phyloP scores from a whole-genome alignment of 2,797 vertebrate genomes.

The Scleropages formosus region DNA sequence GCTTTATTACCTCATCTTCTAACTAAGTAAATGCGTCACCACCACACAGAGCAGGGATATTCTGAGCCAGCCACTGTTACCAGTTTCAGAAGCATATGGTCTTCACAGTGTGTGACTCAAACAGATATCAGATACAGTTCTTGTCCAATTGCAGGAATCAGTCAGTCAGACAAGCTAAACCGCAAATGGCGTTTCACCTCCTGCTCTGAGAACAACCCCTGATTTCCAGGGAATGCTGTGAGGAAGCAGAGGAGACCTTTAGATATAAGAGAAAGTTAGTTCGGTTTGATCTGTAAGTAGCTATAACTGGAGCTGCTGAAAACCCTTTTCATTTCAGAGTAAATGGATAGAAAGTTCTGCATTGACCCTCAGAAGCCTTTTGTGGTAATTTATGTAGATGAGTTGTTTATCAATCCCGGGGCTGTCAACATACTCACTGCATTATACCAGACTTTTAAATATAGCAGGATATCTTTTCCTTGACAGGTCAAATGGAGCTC shows the following conservation, averaged over 20 bases:
- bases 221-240: not conserved
- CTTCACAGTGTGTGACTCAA: not conserved
- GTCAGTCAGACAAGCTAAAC: not conserved
- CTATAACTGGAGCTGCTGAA: not conserved
- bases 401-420: not conserved
- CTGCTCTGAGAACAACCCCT: not conserved
- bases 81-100: not conserved
- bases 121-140: not conserved
- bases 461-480: constrained; percentile 9
- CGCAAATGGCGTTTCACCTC: not conserved
- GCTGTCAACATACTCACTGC: not conserved
- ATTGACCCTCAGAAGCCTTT: constrained; percentile 11
- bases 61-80: not conserved
- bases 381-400: not conserved
- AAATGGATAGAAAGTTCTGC: not conserved
- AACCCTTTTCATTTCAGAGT: not conserved
- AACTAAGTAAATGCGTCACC: not conserved
- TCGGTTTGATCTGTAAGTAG: not conserved
- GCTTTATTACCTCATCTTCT: not conserved
- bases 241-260: not conserved
- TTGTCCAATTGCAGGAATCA: not conserved
- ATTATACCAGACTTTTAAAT: constrained; percentile 8
- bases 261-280: not conserved
- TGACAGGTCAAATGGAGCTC: not conserved
- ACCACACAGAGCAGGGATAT: not conserved